Base-by-base conservation (phyloP, 1,140 invertebrate species). In the Lordiphosa mommai region DNA sequence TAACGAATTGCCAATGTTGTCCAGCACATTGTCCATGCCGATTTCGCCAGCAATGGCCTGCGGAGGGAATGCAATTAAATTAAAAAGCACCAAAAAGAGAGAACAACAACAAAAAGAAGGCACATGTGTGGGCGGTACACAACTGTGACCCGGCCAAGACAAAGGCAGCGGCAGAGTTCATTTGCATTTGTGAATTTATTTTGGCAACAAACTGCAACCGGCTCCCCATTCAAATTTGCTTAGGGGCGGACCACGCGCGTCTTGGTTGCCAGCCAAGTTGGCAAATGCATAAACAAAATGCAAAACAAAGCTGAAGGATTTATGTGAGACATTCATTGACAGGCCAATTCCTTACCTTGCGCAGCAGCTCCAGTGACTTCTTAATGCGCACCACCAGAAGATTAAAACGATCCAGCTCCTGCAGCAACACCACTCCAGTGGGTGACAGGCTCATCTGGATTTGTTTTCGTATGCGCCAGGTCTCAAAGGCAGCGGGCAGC, bases 331-430 rank as follows among this genome's bases (percentile, higher is more conserved):
- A 13, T 50, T 46, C 33, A 66, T 69, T 65, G 72, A 71, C 49
- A 68, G 65, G 3, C 33, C 52, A 71, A 56, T 36, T 33, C 60
- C 12, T 68, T 64, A 93, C 93, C 90, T 95, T 95, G 84, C 92
- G 91, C 1, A 98, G 89, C 40, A 95, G 91, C 3, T 90, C 90
- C 23, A 97, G 89, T 0, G 94, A 95, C 50, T 88, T 91, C 9
- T 88, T 91, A 91, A 98, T 96, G 51, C 90, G 92, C n/a, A 85
- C 86, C 40, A 96, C 93, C 3, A 98, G 90, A 32, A 91, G 90
- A 88, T 97, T 97, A 88, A 97, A 96, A 77, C 95, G 91, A 76
- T 97, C 95, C 12, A 97, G 88, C 88, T 97, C 96, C 91, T 98
- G 96, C 36, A 97, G 91, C 20, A 98, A 89, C 2, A 98, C 96